Percentiles rank a stretch among this genome's conserved stretches.
Evolutionary conservation across 1,140 invertebrate genomes (phyloP).

Genomic region (Brachionus paranguensis): DNA sequence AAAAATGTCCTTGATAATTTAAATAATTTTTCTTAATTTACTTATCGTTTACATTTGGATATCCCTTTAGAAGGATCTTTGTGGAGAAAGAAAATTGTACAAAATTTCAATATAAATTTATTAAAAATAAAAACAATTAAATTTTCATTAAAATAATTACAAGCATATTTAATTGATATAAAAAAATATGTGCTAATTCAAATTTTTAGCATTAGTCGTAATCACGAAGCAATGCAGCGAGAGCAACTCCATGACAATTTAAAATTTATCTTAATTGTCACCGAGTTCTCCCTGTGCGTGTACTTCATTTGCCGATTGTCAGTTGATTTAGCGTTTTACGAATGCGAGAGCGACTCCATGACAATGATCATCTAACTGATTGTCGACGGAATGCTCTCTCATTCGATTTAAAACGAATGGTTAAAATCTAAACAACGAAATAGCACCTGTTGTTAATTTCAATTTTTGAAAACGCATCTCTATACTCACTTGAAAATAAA

Average conservation of each 20-base stretch:
- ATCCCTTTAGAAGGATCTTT: no score
- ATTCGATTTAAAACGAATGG: background rate
- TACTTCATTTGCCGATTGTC: background rate
- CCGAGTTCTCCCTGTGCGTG: constrained; percentile 13
- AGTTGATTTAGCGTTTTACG: background rate
- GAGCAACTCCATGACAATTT: constrained; percentile 38
- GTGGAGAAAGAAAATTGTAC: no score
- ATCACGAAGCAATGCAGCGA: background rate
- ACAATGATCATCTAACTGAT: background rate
- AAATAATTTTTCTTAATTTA: no score
- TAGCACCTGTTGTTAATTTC: background rate
- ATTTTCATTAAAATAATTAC: no score
- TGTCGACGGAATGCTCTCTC: constrained; percentile 20
- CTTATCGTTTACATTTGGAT: no score
- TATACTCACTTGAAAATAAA: background rate
- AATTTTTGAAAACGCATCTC: background rate
- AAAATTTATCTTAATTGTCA: constrained; percentile 13
- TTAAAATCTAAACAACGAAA: background rate
- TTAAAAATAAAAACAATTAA: no score
- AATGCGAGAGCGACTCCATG: constrained; percentile 38
- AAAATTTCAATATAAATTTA: no score
- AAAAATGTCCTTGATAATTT: no score
- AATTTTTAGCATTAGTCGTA: no score
- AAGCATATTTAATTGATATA: no score
- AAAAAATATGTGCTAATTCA: no score